phyloP scores from a whole-genome alignment of 2,797 vertebrate species.

The Hydrophis major region DNA sequence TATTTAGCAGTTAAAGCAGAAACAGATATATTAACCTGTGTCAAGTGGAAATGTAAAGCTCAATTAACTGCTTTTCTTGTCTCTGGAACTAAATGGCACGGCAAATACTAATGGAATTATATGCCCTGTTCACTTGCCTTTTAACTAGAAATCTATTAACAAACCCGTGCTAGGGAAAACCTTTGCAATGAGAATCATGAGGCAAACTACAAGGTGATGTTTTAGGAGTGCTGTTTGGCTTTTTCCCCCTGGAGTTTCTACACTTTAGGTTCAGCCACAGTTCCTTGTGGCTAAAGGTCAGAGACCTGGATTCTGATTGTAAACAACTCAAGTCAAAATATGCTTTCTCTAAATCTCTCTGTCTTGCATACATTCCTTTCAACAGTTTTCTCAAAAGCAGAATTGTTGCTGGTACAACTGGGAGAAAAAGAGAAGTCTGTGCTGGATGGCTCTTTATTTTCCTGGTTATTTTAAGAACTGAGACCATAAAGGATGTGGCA shows the following conservation, averaged over 20 bases:
- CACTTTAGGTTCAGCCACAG: background rate
- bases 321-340: background rate
- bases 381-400: background rate
- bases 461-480: background rate
- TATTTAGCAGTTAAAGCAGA: constrained; percentile 1
- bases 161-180: background rate
- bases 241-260: background rate
- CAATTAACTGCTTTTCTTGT: constrained; percentile 4
- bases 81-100: constrained; percentile 6
- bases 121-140: background rate
- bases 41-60: constrained; percentile 1
- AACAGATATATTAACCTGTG: constrained; percentile 12
- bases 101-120: background rate
- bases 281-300: background rate
- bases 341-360: background rate
- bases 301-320: background rate
- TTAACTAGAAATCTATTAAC: background rate
- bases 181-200: background rate
- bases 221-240: background rate
- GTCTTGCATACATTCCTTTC: background rate
- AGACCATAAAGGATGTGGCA: background rate
- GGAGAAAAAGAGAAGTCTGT: background rate
- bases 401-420: background rate
- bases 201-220: background rate
- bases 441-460: background rate